Base-by-base conservation (phyloP, 1,140 invertebrate species). In the Zaprionus capensis region DNA sequence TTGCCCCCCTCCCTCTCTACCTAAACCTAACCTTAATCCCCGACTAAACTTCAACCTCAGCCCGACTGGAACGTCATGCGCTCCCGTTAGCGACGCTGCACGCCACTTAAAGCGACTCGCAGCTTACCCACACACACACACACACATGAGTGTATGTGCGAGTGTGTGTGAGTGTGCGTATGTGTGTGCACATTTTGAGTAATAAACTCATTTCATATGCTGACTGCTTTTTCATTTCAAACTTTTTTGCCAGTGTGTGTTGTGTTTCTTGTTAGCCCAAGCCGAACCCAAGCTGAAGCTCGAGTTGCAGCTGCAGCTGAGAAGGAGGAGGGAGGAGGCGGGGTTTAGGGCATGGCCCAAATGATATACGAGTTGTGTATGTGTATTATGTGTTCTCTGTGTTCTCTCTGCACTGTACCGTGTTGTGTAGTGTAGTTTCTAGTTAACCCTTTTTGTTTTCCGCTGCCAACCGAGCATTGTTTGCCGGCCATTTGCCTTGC, bases 191-290 rank as follows among this genome's bases (percentile, higher is more conserved):
- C 81, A 90, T 90, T 87, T 88, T 90, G 85, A 90, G 85, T 90
- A 90, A 90, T 90, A 90, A 90, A 90, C 85, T 90, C 81, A 90
- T 90, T 90, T 90, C 85, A 90, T 90, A 90, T 90, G 85, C 85
- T 90, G 85, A 90, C 85, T 90, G 85, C 86, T 90, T 90, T 88
- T 90, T 90, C 85, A 90, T 88, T 88, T 88, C 81, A 74, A 90
- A 90, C 65, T 75, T 90, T 87, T 86, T 87, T 82, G 69, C 69
- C 64, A 70, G 57, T 64, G 36, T 71, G 67, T 81, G 82, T 85
- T 80, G 59, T 71, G 71, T 75, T 83, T 81, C 84, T 90, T 87
- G 84, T 87, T 88, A 88, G 84, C 81, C 69, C 46, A 75, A 57
- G 78, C 70, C 26, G 7, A 56, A 57, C 51, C 58, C 71, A 28